These are phyloP conservation scores for Ptilodon capucinus DNA, from an alignment of 2,888 invertebrate species.

Conservation along the genomic window DNA sequence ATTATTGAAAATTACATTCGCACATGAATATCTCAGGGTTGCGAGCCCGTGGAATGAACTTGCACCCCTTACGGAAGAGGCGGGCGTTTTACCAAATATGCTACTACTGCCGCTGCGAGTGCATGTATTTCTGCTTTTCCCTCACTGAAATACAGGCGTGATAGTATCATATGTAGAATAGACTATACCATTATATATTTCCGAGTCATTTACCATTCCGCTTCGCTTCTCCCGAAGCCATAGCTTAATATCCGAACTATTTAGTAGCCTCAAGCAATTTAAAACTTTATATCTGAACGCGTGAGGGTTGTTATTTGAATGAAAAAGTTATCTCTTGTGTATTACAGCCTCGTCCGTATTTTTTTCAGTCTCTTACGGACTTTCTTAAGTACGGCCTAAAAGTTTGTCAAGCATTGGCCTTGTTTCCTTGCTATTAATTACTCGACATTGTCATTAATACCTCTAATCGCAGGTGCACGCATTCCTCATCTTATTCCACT, in stretches of 20 bases:
- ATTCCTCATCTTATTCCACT: too few relatives aligned
- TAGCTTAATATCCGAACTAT: neutral
- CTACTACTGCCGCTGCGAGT: too few relatives aligned
- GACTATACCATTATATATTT: neutral
- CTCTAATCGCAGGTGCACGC: too few relatives aligned
- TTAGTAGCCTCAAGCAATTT: slow-evolving; percentile 11
- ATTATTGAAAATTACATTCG: too few relatives aligned
- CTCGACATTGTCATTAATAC: too few relatives aligned
- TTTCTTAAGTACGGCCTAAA: slow-evolving; percentile 4
- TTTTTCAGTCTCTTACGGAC: slow-evolving; percentile 22
- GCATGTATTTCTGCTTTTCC: too few relatives aligned
- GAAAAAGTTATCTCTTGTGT: slow-evolving; percentile 7
- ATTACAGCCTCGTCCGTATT: slow-evolving; percentile 19
- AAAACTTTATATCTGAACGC: slow-evolving; percentile 8
- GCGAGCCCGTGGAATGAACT: too few relatives aligned
- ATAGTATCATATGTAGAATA: neutral
- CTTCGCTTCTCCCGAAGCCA: neutral
- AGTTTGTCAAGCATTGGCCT: slow-evolving; percentile 12
- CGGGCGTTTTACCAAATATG: too few relatives aligned
- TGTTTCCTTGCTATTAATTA: too few relatives aligned
- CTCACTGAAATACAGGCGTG: too few relatives aligned
- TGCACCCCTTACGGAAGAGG: too few relatives aligned
- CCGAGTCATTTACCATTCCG: neutral
- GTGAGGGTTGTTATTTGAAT: slow-evolving; percentile 13
- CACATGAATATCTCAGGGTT: too few relatives aligned